Percentiles rank a stretch among this genome's conserved stretches.
phyloP scores from a whole-genome alignment of 1,140 invertebrate genomes.

The Holcopasites calliopsidis region DNA sequence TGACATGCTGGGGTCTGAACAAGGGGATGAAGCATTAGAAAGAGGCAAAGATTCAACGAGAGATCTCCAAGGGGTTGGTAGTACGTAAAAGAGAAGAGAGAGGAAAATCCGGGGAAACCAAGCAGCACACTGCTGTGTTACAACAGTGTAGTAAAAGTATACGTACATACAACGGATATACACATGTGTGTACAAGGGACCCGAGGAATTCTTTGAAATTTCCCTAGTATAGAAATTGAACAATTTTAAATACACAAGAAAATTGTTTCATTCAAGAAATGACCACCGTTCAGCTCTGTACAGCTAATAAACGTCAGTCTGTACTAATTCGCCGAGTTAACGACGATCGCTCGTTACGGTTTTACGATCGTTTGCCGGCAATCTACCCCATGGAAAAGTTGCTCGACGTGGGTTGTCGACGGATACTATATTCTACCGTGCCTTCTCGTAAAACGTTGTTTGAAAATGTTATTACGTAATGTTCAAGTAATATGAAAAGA shows the following conservation, averaged over 20 bases:
- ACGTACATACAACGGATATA: too few relatives aligned
- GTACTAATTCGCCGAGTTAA: constrained; percentile 53
- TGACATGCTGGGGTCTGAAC: too few relatives aligned
- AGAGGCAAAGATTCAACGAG: background rate
- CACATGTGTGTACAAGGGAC: too few relatives aligned
- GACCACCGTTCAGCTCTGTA: background rate
- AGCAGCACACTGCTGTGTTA: too few relatives aligned
- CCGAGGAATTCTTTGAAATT: too few relatives aligned
- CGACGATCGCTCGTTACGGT: constrained; percentile 39
- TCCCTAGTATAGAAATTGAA: background rate
- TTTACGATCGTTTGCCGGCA: constrained; percentile 41
- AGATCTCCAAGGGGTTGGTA: background rate
- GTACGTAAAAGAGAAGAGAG: background rate
- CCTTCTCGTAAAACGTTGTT: constrained; percentile 6
- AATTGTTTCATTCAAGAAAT: constrained; percentile 8
- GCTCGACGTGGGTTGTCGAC: background rate
- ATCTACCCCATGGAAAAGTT: constrained; percentile 19
- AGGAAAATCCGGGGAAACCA: too few relatives aligned
- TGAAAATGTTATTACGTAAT: background rate
- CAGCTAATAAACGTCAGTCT: constrained; percentile 53
- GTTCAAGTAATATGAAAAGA: too few relatives aligned
- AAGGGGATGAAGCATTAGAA: background rate
- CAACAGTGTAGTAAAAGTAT: too few relatives aligned
- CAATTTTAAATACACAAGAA: background rate
- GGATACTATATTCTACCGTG: too few relatives aligned